Base-by-base conservation (phyloP, 1,140 invertebrate genomes). In the Colletes latitarsis region DNA sequence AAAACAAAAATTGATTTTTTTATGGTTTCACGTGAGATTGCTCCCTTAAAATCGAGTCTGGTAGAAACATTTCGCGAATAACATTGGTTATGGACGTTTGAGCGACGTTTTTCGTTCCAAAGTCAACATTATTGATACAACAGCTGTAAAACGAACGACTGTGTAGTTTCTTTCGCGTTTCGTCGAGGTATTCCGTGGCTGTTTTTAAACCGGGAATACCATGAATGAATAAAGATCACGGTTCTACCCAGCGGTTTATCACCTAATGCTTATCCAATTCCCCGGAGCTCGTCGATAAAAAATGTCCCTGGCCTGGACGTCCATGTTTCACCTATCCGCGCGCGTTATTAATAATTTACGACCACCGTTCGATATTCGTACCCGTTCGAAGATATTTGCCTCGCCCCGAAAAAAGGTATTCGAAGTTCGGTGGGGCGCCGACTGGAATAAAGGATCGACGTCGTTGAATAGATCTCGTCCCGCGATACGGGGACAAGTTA, bases 401-500 rank as follows among this genome's bases (percentile, higher is more conserved):
- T 41, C 4, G 6, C 43, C n/a, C 12, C 1, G 58, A 15, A 46
- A 79, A 46, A 39, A 79, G 66, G 71, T 57, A 72, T 17, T 66
- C n/a, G 17, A n/a, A n/a, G n/a, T 14, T 15, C 39, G 53, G 30
- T 81, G 17, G 46, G 5, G 19, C n/a, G 53, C 15, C 19, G 68
- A 41, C 57, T 52, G 5, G 68, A 62, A 85, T 81, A 81, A 84
- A 85, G 68, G 57, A 84, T 85, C 73, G 77, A 68, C 55, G 21
- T 62, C 46, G 21, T 30, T 41, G 58, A 12, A 53, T 55, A 81
- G 82, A 84, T 73, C 64, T 72, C 30, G n/a, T 70, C 68, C 62
- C 58, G 66, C 62, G 75, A 82, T 86, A 86, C 30, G 30, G 49
- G 69, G 70, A 68, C 77, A 82, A 78, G 84, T 86, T 85, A 85